Conservation (phyloP, 2,113 vertebrate species). For the Galeopterus variegatus region DNA sequence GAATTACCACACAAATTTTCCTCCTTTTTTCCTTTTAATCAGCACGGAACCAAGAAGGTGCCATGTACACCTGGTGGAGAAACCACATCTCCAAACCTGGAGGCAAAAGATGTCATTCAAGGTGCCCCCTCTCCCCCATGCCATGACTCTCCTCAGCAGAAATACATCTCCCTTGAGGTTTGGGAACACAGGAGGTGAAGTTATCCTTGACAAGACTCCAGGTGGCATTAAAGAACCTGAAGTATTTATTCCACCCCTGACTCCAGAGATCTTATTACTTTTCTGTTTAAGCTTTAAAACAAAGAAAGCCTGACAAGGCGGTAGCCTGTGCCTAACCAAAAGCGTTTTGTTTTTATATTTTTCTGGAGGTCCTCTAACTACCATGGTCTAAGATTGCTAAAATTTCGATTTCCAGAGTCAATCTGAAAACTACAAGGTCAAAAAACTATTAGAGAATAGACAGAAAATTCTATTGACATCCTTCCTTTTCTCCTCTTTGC, state of each 20-base stretch:
- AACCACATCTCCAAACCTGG: neutral
- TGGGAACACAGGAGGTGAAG: conserved; percentile 25
- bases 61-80: conserved; percentile 56
- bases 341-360: neutral
- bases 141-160: conserved; percentile 15
- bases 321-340: neutral
- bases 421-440: neutral
- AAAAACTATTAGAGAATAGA: neutral
- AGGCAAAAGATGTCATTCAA: conserved; percentile 39
- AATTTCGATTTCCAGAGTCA: neutral
- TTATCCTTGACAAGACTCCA: conserved; percentile 61
- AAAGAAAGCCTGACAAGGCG: conserved; percentile 47
- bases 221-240: conserved; percentile 32
- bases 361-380: conserved; percentile 36
- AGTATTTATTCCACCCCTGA: conserved; percentile 5
- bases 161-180: conserved; percentile 51
- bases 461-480: neutral
- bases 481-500: neutral
- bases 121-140: neutral
- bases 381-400: neutral
- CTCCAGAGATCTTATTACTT: conserved; percentile 61
- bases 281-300: conserved; percentile 38
- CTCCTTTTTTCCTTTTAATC: conserved; percentile 42
- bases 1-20: conserved; percentile 45
- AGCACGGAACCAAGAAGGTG: conserved; percentile 68